Evolutionary conservation across 92 coral and sea anemone species (phyloP).

Genomic region (Porites cylindrica): DNA sequence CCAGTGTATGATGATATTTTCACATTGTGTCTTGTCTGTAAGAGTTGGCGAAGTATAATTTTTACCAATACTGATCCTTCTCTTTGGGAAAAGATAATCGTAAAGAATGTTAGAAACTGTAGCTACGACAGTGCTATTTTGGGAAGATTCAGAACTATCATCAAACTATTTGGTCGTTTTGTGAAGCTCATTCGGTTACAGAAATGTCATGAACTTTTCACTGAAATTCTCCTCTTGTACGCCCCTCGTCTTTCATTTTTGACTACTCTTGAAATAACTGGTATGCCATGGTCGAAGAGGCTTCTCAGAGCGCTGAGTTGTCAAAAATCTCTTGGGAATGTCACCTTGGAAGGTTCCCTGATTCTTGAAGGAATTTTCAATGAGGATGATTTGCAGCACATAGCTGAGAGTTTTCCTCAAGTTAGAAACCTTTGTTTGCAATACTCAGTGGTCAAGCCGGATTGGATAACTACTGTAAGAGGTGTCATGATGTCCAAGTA

Average conservation of each 20-base stretch:
- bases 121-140: slow-evolving; percentile 66
- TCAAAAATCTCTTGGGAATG: slow-evolving; percentile 60
- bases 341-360: slow-evolving; percentile 65
- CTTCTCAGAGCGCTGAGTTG: slow-evolving; percentile 72
- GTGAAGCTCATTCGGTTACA: slow-evolving; percentile 71
- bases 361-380: slow-evolving; percentile 32
- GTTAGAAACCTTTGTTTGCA: slow-evolving; percentile 66
- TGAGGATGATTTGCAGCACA: slow-evolving; percentile 58
- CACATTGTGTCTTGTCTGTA: slow-evolving; percentile 70
- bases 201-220: slow-evolving; percentile 76
- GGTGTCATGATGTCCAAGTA: slow-evolving; percentile 61
- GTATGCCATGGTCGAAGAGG: slow-evolving; percentile 74
- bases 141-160: slow-evolving; percentile 60
- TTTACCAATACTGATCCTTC: slow-evolving; percentile 73
- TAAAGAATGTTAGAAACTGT: slow-evolving; percentile 74
- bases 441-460: slow-evolving; percentile 67
- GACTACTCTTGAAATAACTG: slow-evolving; percentile 71
- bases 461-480: slow-evolving; percentile 43
- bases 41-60: slow-evolving; percentile 76
- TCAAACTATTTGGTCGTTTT: slow-evolving; percentile 55
- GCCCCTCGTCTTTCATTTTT: slow-evolving; percentile 54
- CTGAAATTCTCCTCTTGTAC: slow-evolving; percentile 52
- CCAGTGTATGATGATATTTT: slow-evolving; percentile 83
- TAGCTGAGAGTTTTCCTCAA: slow-evolving; percentile 71
- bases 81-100: slow-evolving; percentile 76